Evolutionary conservation across 2,797 vertebrate species (phyloP), one percentile per base, ranked within the genome.

Genomic region (Tragelaphus oryx): DNA sequence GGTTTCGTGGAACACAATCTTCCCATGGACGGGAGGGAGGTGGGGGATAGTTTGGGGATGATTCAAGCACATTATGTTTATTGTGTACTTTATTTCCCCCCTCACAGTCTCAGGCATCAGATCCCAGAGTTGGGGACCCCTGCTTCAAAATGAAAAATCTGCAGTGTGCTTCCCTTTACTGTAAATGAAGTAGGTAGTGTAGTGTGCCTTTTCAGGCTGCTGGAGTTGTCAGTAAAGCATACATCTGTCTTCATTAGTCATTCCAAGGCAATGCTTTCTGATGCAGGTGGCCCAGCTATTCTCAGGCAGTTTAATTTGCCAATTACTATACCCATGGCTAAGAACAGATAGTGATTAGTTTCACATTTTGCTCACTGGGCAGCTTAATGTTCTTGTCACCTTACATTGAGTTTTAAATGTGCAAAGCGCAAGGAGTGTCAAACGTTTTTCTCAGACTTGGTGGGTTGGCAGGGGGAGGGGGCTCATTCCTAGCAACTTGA

Each of bases 191-290:
- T 54, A 68, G 85, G 87, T 95, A 20, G 37, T 75, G 18, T 93
- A 55, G 44, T 84, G 37, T 95, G 83, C 89, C 87, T 74, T 95
- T 97, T 94, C 75, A 86, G 83, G 83, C 81, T 87, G 30, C 50
- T 30, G 12, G 85, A 78, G 79, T 96, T 97, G 95, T 98, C 96
- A 95, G 97, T 96, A 96, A 96, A 96, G 97, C 98, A 81, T 96
- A 68, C 93, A 98, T 99, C 98, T 98, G 97, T 99, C 98, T 99
- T 98, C 98, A 98, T 99, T 98, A 99, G 98, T 98, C 97, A 96
- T 98, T 97, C 97, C 97, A 97, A 97, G 96, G 97, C 97, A 97
- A 97, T 98, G 94, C 95, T 97, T 98, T 98, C 97, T 97, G 97
- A 98, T 97, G 96, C 97, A 97, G 94, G 97, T 97, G 97, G 96